phyloP scores from a whole-genome alignment of 1,140 invertebrate genomes.

The Sycobia sp. region DNA sequence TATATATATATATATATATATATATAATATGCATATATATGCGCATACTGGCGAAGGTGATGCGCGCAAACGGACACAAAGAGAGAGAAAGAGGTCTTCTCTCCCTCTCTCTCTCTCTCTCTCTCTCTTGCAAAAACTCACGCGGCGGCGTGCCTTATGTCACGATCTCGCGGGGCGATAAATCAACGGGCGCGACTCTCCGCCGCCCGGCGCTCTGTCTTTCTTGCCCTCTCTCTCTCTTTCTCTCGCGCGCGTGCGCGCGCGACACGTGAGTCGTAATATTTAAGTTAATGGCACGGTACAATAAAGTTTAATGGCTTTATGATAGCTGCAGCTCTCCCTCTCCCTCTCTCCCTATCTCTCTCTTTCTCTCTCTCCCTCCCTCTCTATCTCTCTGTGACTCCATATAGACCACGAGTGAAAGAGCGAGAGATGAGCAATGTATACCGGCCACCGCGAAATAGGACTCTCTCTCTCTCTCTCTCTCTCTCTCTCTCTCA shows the following conservation, averaged over 20 bases:
- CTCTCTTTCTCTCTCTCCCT: too few species aligned
- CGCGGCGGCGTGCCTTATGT: constrained; percentile 32
- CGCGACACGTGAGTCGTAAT: constrained; percentile 57
- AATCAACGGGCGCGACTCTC: constrained; percentile 46
- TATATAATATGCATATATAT: too few species aligned
- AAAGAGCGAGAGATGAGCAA: too few species aligned
- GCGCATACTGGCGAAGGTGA: too few species aligned
- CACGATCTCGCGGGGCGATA: constrained; percentile 41
- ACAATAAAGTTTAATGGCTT: constrained; percentile 58
- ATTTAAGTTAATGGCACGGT: constrained; percentile 56
- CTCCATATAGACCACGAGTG: too few species aligned
- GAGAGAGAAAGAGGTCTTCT: not conserved
- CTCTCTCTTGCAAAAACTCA: constrained; percentile 21
- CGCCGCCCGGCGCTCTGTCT: not conserved
- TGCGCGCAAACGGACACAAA: not conserved
- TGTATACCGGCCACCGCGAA: too few species aligned
- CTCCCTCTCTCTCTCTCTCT: not conserved
- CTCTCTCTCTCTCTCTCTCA: too few species aligned
- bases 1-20: too few species aligned
- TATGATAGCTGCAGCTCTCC: constrained; percentile 53
- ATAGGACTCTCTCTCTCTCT: not conserved
- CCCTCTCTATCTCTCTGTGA: too few species aligned
- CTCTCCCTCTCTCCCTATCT: too few species aligned
- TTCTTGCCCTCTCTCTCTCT: too few species aligned
- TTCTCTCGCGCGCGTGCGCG: too few species aligned